Base-by-base conservation (phyloP, 2,797 vertebrate genomes). In the Apogon talboti region DNA sequence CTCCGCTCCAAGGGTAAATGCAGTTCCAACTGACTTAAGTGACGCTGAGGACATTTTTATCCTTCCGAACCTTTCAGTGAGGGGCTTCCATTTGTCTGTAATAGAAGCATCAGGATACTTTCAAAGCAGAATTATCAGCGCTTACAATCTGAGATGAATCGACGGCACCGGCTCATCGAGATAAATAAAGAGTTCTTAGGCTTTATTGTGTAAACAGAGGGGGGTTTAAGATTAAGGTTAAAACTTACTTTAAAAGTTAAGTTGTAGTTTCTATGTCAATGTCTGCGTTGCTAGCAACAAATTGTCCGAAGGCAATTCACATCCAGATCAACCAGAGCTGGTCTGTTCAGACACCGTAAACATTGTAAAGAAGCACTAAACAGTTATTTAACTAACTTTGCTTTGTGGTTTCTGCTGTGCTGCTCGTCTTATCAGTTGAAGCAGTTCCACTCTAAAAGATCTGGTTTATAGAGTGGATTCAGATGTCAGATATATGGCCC, bases 401-500 rank as follows among this genome's bases (percentile, higher is more conserved):
- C 76, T 83, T 67, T 67, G 78, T 69, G 53, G 33, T 60, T 76
- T 71, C 57, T 68, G 72, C 76, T 78, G 71, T 57, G 70, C 74
- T 69, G 84, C 78, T 73, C 2, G 21, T 82, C 87, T 92, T 93
- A 92, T 93, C 92, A 92, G 87, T 55, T 35, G 7, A 67, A 66
- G 66, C 80, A 52, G 79, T 83, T 72, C 69, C 70, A 38, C 62
- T 62, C 67, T 30, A 62, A 67, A 79, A 74, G 80, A 75, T 85
- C 88, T 92, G 89, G 84, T 89, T 90, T 90, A 71, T 80, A 45
- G 85, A 87, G 75, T 33, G 76, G 77, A 70, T 76, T 78, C 30
- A 37, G 77, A 76, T 64, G 69, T 73, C 79, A 84, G 78, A 90
- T 91, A 87, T 91, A 90, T 72, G 76, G 81, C 76, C 81, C 70